Base-by-base conservation (phyloP, 2,888 invertebrate genomes). In the Limulus polyphemus region DNA sequence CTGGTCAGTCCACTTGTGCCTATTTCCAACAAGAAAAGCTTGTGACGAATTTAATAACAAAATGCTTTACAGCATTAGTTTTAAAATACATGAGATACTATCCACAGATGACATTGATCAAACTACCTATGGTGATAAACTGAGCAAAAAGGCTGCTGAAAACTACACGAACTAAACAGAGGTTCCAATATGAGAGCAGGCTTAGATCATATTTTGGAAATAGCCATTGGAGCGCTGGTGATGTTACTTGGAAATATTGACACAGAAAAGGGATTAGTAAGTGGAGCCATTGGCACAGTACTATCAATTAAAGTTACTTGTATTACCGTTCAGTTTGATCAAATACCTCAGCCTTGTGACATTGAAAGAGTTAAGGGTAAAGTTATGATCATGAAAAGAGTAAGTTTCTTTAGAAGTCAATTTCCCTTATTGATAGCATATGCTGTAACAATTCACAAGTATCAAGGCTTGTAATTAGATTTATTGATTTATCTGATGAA, bases 381-480 rank as follows among this genome's bases (percentile, higher is more conserved):
- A 16, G 56, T 60, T 47, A 10, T 56, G 47, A 4, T 60, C 16
- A 10, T 56, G 14, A 51, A 49, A 12, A 58, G 50, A 4, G 49
- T 52, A 14, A 56, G 14, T 50, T 46, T 60, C 16, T 50, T 3
- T 16, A 32, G 60, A 13, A 50, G 49, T 16, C 60, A 60, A 47
- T 60, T 60, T 46, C 60, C 56, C 11, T 4, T 60, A 50, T 49
- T 11, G 3, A 47, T 60, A 47, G 51, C 56, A 14, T 60, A 60
- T 47, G 56, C 47, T 50, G 56, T 60, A 17, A 60, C 56, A 3
- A 60, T 56, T 12, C 60, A 60, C 49, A 60, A 60, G 56, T 47
- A 47, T 46, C 60, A 60, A 50, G 60, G 60, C 11, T 14, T 60
- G 11, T 56, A 50, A 11, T n/a, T n/a, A n/a, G n/a, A n/a, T n/a